These are phyloP conservation scores for Margarornis squamiger DNA, from an alignment of 2,797 vertebrate genomes.

Conservation along the genomic window DNA sequence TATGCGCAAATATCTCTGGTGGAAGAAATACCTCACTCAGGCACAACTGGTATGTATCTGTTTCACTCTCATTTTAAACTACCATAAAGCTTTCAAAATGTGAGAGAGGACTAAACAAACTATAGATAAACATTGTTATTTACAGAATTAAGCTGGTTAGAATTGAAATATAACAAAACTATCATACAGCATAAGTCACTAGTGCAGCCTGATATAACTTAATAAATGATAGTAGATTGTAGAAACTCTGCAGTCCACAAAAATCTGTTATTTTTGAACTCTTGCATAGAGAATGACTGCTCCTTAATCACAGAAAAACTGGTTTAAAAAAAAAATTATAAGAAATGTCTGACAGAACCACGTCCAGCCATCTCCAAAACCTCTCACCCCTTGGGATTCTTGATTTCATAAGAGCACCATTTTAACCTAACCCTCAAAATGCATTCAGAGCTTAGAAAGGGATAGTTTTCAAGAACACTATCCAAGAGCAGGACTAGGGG, in stretches of 20 bases:
- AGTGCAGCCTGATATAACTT: neutral
- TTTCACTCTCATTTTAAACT: neutral
- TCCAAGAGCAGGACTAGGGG: neutral
- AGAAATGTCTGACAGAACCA: neutral
- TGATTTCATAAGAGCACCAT: neutral
- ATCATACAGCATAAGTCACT: neutral
- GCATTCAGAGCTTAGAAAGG: neutral
- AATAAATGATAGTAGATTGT: neutral
- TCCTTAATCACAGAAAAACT: neutral
- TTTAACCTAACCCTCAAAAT: neutral
- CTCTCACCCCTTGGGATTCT: fast-evolving
- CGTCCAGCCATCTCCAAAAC: neutral
- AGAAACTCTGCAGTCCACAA: neutral
- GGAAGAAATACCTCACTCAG: constrained; percentile 90
- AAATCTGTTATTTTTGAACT: neutral
- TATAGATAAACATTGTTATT: neutral
- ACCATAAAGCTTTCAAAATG: neutral
- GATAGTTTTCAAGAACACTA: neutral
- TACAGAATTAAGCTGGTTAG: neutral
- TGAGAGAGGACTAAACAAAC: neutral
- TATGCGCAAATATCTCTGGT: constrained; percentile 87
- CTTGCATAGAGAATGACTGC: neutral
- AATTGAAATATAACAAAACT: neutral
- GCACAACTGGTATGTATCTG: constrained; percentile 80
- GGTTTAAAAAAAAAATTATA: neutral